Evolutionary conservation across 1,140 invertebrate genomes (phyloP).

Genomic region (Bombyx mandarina): DNA sequence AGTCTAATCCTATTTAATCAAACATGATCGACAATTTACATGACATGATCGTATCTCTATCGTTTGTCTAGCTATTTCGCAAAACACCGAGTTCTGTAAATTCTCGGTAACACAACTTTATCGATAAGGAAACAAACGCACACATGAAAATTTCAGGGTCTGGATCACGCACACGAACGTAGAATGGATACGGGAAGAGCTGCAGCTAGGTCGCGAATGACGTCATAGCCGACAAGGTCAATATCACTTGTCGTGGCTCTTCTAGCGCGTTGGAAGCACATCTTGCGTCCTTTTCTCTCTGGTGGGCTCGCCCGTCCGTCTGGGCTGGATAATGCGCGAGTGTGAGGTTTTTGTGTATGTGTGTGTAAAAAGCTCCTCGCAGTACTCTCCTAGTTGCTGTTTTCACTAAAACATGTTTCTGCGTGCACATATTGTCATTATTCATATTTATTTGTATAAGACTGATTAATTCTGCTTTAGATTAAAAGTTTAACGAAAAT

Average conservation of each 20-base stretch:
- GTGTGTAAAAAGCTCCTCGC: conserved; percentile 2
- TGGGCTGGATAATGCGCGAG: conserved; percentile 44
- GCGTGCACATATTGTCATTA: too few relatives aligned
- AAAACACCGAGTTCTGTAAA: background rate
- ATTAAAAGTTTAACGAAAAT: too few relatives aligned
- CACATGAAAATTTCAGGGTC: conserved; percentile 15
- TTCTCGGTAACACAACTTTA: background rate
- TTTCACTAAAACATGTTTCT: background rate
- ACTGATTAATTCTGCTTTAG: too few relatives aligned
- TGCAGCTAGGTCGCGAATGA: conserved; percentile 65
- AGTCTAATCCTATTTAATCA: too few relatives aligned
- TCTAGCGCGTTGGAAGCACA: conserved; percentile 6
- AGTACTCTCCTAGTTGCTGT: too few relatives aligned
- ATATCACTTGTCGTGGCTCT: conserved; percentile 40
- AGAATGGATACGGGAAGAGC: conserved; percentile 27
- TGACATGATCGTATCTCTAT: too few relatives aligned
- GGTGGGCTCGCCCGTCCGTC: conserved; percentile 42
- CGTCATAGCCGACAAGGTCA: conserved; percentile 62
- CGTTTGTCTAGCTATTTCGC: too few relatives aligned
- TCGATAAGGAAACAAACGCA: conserved; percentile 12
- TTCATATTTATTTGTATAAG: too few relatives aligned
- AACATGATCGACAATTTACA: too few relatives aligned
- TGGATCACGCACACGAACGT: conserved; percentile 28
- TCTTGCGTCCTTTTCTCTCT: conserved; percentile 23
- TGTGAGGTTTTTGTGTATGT: conserved; percentile 17